Evolutionary conservation across 2,113 vertebrate genomes (phyloP).

Genomic region (Thunnus thynnus): DNA sequence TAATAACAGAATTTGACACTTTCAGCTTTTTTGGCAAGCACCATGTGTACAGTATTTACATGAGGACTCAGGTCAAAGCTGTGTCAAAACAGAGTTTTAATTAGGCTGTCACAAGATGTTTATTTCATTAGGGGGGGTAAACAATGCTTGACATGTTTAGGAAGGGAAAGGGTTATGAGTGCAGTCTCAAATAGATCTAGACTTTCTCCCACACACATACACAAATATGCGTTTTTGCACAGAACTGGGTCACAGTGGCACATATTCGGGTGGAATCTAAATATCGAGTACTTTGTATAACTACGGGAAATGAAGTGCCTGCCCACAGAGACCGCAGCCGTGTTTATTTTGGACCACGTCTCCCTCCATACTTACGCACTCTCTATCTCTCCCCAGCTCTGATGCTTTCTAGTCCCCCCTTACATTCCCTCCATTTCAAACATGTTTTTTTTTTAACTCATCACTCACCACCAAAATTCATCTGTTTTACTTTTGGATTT

Average conservation of each 20-base stretch:
- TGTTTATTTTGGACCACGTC: slow-evolving; percentile 80
- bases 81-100: background rate
- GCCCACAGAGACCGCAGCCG: slow-evolving; percentile 69
- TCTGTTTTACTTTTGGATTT: slow-evolving; percentile 8
- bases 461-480: slow-evolving; percentile 22
- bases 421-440: slow-evolving; percentile 41
- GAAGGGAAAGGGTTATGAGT: slow-evolving; percentile 16
- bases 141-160: slow-evolving; percentile 48
- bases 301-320: slow-evolving; percentile 76
- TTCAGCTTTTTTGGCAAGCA: background rate
- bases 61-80: background rate
- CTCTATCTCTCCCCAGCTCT: slow-evolving; percentile 45
- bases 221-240: slow-evolving; percentile 12
- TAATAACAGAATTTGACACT: background rate
- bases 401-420: slow-evolving; percentile 25
- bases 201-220: slow-evolving; percentile 5
- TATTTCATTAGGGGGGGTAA: slow-evolving; percentile 27
- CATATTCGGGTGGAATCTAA: slow-evolving; percentile 71
- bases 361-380: slow-evolving; percentile 45
- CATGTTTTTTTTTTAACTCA: slow-evolving; percentile 55
- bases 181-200: slow-evolving; percentile 24
- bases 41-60: background rate
- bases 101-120: slow-evolving; percentile 22
- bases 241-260: slow-evolving; percentile 65
- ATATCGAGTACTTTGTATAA: slow-evolving; percentile 73